Evolutionary conservation across 1,140 invertebrate genomes (phyloP).

Genomic region (Drosophila rufa): DNA sequence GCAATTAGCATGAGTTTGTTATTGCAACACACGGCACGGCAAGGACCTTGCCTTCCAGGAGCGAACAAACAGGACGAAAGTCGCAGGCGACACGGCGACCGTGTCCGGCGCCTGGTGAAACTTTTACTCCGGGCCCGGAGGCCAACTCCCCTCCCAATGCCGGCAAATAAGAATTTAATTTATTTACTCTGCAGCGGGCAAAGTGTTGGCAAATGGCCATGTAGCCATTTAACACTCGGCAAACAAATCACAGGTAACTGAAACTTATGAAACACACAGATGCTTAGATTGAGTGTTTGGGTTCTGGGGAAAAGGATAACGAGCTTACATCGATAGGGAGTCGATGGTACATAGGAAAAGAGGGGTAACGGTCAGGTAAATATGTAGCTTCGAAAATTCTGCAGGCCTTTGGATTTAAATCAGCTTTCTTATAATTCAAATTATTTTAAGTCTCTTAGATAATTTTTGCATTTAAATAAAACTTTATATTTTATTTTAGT

Average conservation of each 20-base stretch:
- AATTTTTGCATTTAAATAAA: no score
- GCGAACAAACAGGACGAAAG: constrained; percentile 18
- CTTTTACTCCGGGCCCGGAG: constrained; percentile 34
- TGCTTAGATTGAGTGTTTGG: constrained; percentile 6
- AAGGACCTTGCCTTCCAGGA: constrained; percentile 8
- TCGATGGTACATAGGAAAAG: background rate
- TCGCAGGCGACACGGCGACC: constrained; percentile 38
- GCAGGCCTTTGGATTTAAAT: no score
- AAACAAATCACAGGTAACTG: constrained; percentile 66
- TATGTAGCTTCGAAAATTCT: no score
- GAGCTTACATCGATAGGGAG: background rate
- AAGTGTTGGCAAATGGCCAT: constrained; percentile 70
- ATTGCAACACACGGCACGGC: constrained; percentile 68
- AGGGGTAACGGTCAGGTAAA: no score
- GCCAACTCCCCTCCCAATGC: constrained; percentile 5
- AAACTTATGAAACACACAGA: constrained; percentile 40
- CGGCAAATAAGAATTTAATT: constrained; percentile 74
- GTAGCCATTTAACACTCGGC: constrained; percentile 66
- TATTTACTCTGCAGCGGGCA: constrained; percentile 72
- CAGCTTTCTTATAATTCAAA: no score
- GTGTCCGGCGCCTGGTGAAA: constrained; percentile 57
- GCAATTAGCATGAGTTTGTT: constrained; percentile 83
- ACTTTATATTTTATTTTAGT: no score
- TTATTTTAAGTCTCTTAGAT: no score
- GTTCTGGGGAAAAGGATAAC: background rate